Base-by-base conservation (phyloP, 2,113 vertebrate species). In the Bujurquina vittata region DNA sequence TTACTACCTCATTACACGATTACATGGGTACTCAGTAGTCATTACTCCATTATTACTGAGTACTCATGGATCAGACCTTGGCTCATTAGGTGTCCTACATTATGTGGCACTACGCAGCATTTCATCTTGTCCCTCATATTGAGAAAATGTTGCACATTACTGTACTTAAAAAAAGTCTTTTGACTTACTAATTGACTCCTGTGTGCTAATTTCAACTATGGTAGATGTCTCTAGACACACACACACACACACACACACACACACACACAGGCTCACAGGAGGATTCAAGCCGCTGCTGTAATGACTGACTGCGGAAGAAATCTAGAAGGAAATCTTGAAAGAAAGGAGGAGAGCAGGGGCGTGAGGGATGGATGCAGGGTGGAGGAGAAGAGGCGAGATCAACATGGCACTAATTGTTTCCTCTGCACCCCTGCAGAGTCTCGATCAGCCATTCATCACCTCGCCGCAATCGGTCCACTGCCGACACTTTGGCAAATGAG, bases 361-460 rank as follows among this genome's bases (percentile, higher is more conserved):
- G 22, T 87, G 91, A 91, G 73, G 79, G 62, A 91, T 88, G 63
- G 85, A 69, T 84, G 67, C 33, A 80, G 87, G 82, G 78, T 12
- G 49, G 91, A 83, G 89, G 79, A 80, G 84, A 77, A 65, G 81
- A 89, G 77, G 89, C 72, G 76, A 74, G 90, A 94, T 92, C 94
- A 94, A 92, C 92, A 90, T 89, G 91, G 84, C 94, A 87, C 94
- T 96, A 95, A 95, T 95, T 95, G 94, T 95, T 92, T 94, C 86
- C 92, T 91, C 90, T 81, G 87, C 89, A 85, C 84, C 85, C 89
- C 92, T 40, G 77, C 84, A 40, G 83, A 86, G 84, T 65, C 84
- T 79, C 86, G n/a, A 90, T 89, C 90, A 88, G 81, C 83, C 91
- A 94, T 95, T 93, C 93, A 92, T 95, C 94, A 94, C 88, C 89